Base-by-base conservation (phyloP, 92 coral and sea anemone species). In the Siderastrea siderea region DNA sequence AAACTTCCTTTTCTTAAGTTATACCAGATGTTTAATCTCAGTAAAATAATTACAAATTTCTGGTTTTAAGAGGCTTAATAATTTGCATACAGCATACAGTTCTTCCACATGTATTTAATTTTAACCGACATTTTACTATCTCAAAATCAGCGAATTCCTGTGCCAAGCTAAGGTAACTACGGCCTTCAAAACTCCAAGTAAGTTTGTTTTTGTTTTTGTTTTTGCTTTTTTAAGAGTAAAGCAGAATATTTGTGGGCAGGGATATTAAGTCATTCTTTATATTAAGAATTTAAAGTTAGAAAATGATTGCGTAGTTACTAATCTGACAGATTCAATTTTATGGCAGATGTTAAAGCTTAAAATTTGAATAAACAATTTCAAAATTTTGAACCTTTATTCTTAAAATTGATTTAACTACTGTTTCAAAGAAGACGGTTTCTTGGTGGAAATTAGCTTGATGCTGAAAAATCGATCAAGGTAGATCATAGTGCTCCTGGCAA, bases 321-420 rank as follows among this genome's bases (percentile, higher is more conserved):
- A 79, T 48, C 58, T 48, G 49, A 51, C 60, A 79, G 45, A 63
- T 63, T 50, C 52, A 11, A 43, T 49, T 63, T 48, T 59, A n/a
- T 60, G 68, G 7, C 69, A 62, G 52, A 46, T 57, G 60, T 47
- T 59, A 38, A 26, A 26, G 38, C 9, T 47, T 9, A 26, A 49
- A 79, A 79, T 46, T 78, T 62, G 57, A 61, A 59, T 78, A 78
- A 47, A 48, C 58, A 72, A 72, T 62, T 46, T 78, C 71, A 78
- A 48, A 59, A 7, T 46, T 79, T 64, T 26, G 55, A 64, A 4
- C 47, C 11, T 79, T 64, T 50, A 38, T 58, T 14, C 47, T 13
- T 50, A 16, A 70, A 70, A 14, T 11, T 38, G 2, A 46, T 5
- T 7, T 1, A 48, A n/a, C 14, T 15, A 72, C 13, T 16, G 19